phyloP scores from a whole-genome alignment of 2,888 invertebrate species.

The Blomia tropicalis region DNA sequence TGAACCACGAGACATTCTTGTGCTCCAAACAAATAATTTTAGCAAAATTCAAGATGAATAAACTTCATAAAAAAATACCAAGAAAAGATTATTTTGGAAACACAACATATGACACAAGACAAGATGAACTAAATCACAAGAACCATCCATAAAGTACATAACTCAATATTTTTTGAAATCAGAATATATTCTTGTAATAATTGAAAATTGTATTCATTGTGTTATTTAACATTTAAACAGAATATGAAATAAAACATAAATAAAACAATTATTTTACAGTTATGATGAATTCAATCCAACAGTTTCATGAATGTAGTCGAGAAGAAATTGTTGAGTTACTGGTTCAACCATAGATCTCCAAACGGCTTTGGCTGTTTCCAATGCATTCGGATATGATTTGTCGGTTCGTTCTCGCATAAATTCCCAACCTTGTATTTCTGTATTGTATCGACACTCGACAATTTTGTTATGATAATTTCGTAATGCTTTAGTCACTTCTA shows the following conservation, averaged over 20 bases:
- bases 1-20: not conserved
- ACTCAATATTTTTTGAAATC: not conserved
- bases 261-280: too few relatives aligned
- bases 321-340: constrained; percentile 61
- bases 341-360: constrained; percentile 63
- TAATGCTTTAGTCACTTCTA: constrained; percentile 59
- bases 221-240: too few relatives aligned
- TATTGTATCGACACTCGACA: constrained; percentile 59
- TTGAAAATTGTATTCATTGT: too few relatives aligned
- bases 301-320: constrained; percentile 52
- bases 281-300: too few relatives aligned
- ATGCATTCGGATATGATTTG: constrained; percentile 45
- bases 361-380: constrained; percentile 47
- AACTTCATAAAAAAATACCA: not conserved
- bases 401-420: constrained; percentile 91
- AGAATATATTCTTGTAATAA: too few relatives aligned
- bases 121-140: too few relatives aligned
- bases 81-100: not conserved
- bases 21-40: too few relatives aligned
- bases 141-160: not conserved
- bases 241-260: too few relatives aligned
- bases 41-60: not conserved
- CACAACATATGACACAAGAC: too few relatives aligned
- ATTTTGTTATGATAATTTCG: constrained; percentile 76
- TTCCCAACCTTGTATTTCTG: constrained; percentile 54